Conservation (phyloP, 2,888 invertebrate species). For the Cheilosia variabilis region DNA sequence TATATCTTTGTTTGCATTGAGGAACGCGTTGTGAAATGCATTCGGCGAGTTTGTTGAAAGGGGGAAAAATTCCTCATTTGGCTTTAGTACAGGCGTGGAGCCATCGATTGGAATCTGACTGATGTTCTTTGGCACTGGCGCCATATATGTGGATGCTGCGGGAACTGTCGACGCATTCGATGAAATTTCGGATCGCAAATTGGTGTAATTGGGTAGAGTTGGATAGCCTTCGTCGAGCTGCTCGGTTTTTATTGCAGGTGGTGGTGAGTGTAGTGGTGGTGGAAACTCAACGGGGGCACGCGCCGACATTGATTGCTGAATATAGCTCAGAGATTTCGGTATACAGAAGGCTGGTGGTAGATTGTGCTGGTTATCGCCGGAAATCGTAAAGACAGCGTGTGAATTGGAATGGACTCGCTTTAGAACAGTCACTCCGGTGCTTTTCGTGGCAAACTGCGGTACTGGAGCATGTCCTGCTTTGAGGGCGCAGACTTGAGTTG, state of each 20-base stretch:
- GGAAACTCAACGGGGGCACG: neutral
- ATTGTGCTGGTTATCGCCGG: conserved; percentile 6
- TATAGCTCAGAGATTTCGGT: neutral
- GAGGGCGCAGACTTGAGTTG: neutral
- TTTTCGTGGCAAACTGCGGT: neutral
- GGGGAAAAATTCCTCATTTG: neutral
- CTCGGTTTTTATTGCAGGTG: conserved; percentile 23
- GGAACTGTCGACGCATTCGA: neutral
- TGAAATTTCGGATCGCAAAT: neutral
- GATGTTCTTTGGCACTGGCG: neutral
- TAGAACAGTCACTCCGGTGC: neutral
- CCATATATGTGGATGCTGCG: neutral
- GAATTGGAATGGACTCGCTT: neutral
- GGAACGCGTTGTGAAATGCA: conserved; percentile 7
- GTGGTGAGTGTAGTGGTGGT: no score
- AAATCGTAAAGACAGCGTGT: conserved; percentile 37
- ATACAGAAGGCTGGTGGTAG: conserved; percentile 34
- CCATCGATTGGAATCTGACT: conserved; percentile 18
- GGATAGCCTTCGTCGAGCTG: neutral
- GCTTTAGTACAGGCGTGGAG: neutral
- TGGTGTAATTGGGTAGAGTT: neutral
- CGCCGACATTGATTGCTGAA: neutral
- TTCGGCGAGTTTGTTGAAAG: neutral
- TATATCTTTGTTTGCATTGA: neutral
- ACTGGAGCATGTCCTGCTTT: neutral